Base-by-base conservation (phyloP, 2,888 invertebrate species). In the Scelioninae gen. 2 region DNA sequence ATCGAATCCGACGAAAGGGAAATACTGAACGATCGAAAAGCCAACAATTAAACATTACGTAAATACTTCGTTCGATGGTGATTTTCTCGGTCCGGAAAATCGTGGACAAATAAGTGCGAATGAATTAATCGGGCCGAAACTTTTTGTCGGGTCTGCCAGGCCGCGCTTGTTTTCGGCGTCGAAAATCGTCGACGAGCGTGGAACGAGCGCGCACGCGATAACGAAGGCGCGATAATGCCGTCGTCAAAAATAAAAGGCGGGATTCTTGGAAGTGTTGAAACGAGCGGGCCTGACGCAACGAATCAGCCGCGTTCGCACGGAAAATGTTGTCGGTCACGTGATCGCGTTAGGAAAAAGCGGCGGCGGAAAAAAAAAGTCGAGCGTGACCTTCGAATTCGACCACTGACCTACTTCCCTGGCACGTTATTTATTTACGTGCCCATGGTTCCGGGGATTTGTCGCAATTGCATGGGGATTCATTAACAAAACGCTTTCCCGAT, bases 301-400 rank as follows among this genome's bases (percentile, higher is more conserved):
- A 53, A 15, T 37, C 16, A 39, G 25, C 22, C 37, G 35, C 18
- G n/a, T n/a, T 57, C 7, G 46, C 37, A 13, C 50, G 61, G 61
- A 41, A 63, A 43, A 43, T 43, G 19, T 10, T 5, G 7, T 4
- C 10, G 37, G 46, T 55, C 48, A 41, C 55, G 43, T 31, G 53
- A 52, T 10, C 43, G 16, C 7, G 63, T 11, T 19, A n/a, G 9
- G 63, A 52, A 63, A 63, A 63, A 63, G 43, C 53, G 31, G 0
- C 19, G 45, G 25, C 33, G 57, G 57, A 67, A 75, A 55, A 64
- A 50, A n/a, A n/a, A n/a, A n/a, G n/a, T n/a, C 41, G 52, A 65
- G 55, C 53, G 50, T 52, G 65, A 48, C 65, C 65, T 75, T 73
- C 72, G n/a, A n/a, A n/a, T n/a, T n/a, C n/a, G 52, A 63, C 55